Evolutionary conservation across 2,113 vertebrate genomes (phyloP), one percentile per base, ranked within the genome.

Genomic region (Chloropsis cyanopogon): DNA sequence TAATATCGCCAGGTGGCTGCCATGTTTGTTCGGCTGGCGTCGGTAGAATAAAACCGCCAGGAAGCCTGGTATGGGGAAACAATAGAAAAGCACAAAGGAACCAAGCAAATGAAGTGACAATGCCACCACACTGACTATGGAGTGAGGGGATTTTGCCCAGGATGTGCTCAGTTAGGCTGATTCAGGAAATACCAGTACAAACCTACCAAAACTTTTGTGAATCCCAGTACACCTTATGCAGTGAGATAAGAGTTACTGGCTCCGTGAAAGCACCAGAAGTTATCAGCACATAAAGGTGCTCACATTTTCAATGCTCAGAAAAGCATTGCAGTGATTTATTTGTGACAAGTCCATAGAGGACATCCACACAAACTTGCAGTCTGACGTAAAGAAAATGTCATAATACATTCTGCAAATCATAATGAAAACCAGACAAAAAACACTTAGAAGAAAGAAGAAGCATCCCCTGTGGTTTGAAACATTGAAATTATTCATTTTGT

Each of bases 21-120:
- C 97, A 98, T 96, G 97, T 98, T 98, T 85, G 97, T 95, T 97
- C 96, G 97, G 96, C 96, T 94, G 96, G 90, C 86, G 64, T 98
- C 97, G 6, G 98, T 98, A 97, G 98, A 98, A 98, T 97, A 98
- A 97, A 98, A 98, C 97, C 98, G 97, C 98, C 98, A 98, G 94
- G 98, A 97, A 97, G 98, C 97, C 98, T 98, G 97, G 98, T 97
- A 71, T 96, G 95, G 92, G 97, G 97, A 97, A 95, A 98, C 95
- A 97, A 97, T 93, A 86, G 93, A 97, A 95, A 95, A 97, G 97
- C 95, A 95, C 82, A 97, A 95, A 94, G 93, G 88, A 96, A 91
- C 95, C 92, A 95, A 97, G 88, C 95, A 97, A 89, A 92, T 92
- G 89, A 96, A 97, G 97, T 96, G 96, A 97, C 93, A 95, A 59